These are phyloP conservation scores for Melanargia galathea DNA, from an alignment of 2,888 invertebrate species.

Conservation along the genomic window DNA sequence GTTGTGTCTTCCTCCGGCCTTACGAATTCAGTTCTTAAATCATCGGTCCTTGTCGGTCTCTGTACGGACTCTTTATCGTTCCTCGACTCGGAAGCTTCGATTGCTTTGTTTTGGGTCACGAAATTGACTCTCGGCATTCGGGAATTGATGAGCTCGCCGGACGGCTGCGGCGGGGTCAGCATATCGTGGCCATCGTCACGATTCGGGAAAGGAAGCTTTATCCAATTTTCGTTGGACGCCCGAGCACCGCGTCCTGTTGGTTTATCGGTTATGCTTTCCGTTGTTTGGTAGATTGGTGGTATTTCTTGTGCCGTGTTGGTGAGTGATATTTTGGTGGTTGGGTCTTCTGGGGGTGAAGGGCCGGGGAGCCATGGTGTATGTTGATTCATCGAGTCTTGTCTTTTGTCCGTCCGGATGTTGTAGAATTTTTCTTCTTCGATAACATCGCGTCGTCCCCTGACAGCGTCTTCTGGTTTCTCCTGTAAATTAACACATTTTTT, in stretches of 20 bases:
- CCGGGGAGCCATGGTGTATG: slow-evolving; percentile 72
- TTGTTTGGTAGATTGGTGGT: slow-evolving; percentile 63
- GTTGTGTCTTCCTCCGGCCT: slow-evolving; percentile 66
- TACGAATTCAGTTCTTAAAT: slow-evolving; percentile 74
- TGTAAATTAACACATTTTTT: slow-evolving; percentile 39
- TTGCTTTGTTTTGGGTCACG: slow-evolving; percentile 83
- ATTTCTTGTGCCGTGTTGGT: slow-evolving; percentile 63
- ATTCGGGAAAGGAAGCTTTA: slow-evolving; percentile 80
- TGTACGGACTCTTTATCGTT: slow-evolving; percentile 77
- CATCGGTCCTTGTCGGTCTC: slow-evolving; percentile 67
- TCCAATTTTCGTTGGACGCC: slow-evolving; percentile 84
- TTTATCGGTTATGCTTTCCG: slow-evolving; percentile 73
- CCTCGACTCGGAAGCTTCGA: slow-evolving; percentile 76
- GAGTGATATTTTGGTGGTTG: slow-evolving; percentile 71
- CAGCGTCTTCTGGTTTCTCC: slow-evolving; percentile 56
- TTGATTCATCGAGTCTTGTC: slow-evolving; percentile 53
- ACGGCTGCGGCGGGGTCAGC: slow-evolving; percentile 78
- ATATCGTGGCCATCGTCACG: slow-evolving; percentile 63
- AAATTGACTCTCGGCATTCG: slow-evolving; percentile 86
- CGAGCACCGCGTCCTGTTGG: slow-evolving; percentile 83
- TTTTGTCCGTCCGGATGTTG: slow-evolving; percentile 61
- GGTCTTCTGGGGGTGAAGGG: slow-evolving; percentile 65
- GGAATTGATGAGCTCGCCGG: slow-evolving; percentile 80
- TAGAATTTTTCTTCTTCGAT: slow-evolving; percentile 77
- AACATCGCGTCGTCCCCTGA: slow-evolving; percentile 70